These are phyloP conservation scores for Eurosta solidaginis DNA, from an alignment of 1,140 invertebrate species.

Conservation along the genomic window DNA sequence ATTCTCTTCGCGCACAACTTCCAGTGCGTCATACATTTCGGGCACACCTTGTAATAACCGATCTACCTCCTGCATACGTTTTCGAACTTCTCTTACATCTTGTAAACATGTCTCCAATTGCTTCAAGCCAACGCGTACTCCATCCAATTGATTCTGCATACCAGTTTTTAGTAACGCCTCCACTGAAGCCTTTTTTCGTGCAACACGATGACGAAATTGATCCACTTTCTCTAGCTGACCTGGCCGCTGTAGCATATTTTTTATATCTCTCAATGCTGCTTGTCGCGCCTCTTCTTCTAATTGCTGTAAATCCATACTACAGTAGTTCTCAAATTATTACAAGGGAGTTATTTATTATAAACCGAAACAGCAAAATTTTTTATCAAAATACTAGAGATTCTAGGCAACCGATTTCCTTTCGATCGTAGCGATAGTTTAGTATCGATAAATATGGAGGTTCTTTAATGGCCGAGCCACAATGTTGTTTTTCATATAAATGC, in stretches of 20 bases:
- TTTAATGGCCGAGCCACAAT: too few species aligned
- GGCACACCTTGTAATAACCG: slow-evolving; percentile 69
- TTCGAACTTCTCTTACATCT: slow-evolving; percentile 80
- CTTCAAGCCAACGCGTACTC: slow-evolving; percentile 90
- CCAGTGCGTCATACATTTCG: slow-evolving; percentile 76
- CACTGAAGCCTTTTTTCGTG: slow-evolving; percentile 88
- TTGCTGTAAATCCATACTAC: slow-evolving; percentile 74
- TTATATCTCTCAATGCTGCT: slow-evolving; percentile 86
- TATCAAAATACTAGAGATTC: too few species aligned
- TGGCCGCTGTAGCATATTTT: slow-evolving; percentile 91
- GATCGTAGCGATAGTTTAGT: too few species aligned
- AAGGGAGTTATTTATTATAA: neutral
- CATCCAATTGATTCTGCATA: slow-evolving; percentile 97
- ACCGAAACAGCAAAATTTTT: too few species aligned
- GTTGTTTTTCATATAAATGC: too few species aligned
- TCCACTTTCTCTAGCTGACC: slow-evolving; percentile 92
- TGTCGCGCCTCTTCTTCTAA: slow-evolving; percentile 83
- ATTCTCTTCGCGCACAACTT: slow-evolving; percentile 89
- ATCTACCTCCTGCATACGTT: slow-evolving; percentile 73
- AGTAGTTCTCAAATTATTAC: neutral
- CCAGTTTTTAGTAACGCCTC: slow-evolving; percentile 98
- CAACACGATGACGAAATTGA: slow-evolving; percentile 64
- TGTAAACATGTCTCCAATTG: slow-evolving; percentile 82
- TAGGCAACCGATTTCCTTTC: too few species aligned
- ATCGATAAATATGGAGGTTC: too few species aligned